Evolutionary conservation across 2,797 vertebrate species (phyloP), one percentile per base, ranked within the genome.

Genomic region (Sitta carolinensis): DNA sequence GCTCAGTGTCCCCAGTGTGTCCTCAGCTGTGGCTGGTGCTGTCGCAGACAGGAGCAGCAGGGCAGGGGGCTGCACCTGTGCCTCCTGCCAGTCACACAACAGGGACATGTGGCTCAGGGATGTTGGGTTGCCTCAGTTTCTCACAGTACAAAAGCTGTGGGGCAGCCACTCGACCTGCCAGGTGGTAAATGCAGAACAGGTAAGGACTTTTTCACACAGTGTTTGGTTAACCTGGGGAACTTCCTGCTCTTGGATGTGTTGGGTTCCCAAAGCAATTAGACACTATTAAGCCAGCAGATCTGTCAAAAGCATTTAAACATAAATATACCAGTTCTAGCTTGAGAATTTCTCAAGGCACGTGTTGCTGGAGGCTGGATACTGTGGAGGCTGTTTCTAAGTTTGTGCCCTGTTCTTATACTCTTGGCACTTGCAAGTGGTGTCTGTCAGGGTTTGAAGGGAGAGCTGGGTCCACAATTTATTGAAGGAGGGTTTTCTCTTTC

Each of bases 401-500:
- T 78, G 36, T 76, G 59, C 48, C 52, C 67, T 73, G 62, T 75
- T 90, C 55, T 84, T 88, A 42, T 1, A n/a, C 23, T 62, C 55
- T 50, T 79, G 69, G 73, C 34, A 27, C 34, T 79, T 86, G 50
- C 32, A 78, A 67, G 42, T 40, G 29, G 12, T 72, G 18, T 61
- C 82, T 81, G 62, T 58, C 51, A 61, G 70, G 69, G 19, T 67
- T 29, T 57, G 57, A 88, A 87, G 63, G n/a, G 62, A 85, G 76
- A 93, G 15, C 48, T 54, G 32, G 10, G 43, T 78, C 52, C n/a
- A 57, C 52, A 76, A 86, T 50, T 61, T 75, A 36, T 34, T 68
- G 50, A 45, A 87, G 61, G 63, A 86, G 40, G 4, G n/a, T 52
- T 81, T 94, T 94, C 51, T 85, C 78, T 92, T 88, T 93, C 80